Evolutionary conservation across 1,140 invertebrate genomes (phyloP), one percentile per base, ranked within the genome.

Genomic region (Leptinotarsa texana): DNA sequence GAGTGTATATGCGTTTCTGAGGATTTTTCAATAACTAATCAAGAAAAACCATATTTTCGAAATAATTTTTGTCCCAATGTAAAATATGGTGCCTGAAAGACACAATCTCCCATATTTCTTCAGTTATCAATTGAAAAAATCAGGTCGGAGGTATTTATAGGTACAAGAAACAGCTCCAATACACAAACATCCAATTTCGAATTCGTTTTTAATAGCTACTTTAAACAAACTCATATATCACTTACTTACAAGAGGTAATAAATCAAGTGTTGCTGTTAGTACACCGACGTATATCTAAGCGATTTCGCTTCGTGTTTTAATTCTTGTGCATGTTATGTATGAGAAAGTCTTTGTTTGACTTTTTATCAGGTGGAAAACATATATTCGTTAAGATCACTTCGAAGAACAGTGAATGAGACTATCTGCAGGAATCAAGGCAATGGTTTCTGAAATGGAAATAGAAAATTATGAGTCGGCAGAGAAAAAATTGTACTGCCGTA

Each of bases 221-320:
- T 57, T 57, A 57, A 57, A 57, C 51, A 57, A 57, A 57, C 51
- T 57, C 51, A 57, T 57, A 57, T 57, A 57, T 57, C 51, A 57
- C 51, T 57, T 57, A 57, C 51, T 57, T 57, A 57, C 51, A 57
- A 57, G 51, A 57, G 51, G 51, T 57, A 57, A 57, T 57, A 57
- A 57, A 57, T 57, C 51, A 57, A 18, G 51, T 57, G 51, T 57
- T 57, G 51, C 51, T 57, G 51, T 57, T 57, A 57, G 51, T 57
- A 57, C 51, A n/a, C 51, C 51, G 51, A 57, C 51, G n/a, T 57
- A 57, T 57, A 57, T 57, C 51, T 57, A 57, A 57, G 51, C 51
- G 51, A 57, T 57, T 57, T 57, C n/a, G 51, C 51, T 57, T 18
- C 51, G 51, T 57, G 51, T 57, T 57, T 57, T 57, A 57, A 57